phyloP scores from a whole-genome alignment of 1,140 invertebrate genomes.

The Trissolcus basalis region DNA sequence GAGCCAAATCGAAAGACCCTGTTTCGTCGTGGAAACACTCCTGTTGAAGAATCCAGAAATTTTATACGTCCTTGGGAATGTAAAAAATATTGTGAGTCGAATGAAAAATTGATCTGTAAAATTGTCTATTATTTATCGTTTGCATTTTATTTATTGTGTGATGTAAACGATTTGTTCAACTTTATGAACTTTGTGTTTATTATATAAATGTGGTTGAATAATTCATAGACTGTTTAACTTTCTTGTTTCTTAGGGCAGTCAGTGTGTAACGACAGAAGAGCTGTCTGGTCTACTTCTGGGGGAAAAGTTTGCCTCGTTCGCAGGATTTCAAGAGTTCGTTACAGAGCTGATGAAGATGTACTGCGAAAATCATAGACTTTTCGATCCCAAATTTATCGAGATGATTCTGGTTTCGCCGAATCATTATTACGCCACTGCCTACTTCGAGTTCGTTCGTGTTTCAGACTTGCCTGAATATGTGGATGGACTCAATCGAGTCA shows the following conservation, averaged over 20 bases:
- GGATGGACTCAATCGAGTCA: constrained; percentile 4
- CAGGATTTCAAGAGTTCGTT: constrained; percentile 64
- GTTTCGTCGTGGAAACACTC: constrained; percentile 29
- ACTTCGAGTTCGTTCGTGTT: constrained; percentile 40
- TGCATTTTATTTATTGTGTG: too few species aligned
- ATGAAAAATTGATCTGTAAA: too few species aligned
- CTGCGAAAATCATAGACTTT: constrained; percentile 19
- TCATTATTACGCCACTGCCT: constrained; percentile 42
- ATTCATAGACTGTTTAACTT: too few species aligned
- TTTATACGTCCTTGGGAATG: constrained; percentile 25
- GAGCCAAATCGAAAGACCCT: constrained; percentile 7
- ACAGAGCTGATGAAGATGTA: constrained; percentile 46
- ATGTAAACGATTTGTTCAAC: too few species aligned
- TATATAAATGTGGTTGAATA: too few species aligned
- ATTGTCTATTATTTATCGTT: too few species aligned
- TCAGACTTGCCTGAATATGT: not conserved
- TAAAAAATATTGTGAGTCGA: constrained; percentile 25
- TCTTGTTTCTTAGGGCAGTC: constrained; percentile 27
- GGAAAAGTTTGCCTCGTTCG: constrained; percentile 10
- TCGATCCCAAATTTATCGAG: constrained; percentile 24
- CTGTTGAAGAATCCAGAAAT: constrained; percentile 39
- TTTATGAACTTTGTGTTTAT: too few species aligned
- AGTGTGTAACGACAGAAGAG: constrained; percentile 7
- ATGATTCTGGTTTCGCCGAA: constrained; percentile 46
- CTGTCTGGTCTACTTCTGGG: constrained; percentile 16